These are phyloP conservation scores for Pollimyrus isidori DNA, from an alignment of 2,113 vertebrate genomes.

Conservation along the genomic window DNA sequence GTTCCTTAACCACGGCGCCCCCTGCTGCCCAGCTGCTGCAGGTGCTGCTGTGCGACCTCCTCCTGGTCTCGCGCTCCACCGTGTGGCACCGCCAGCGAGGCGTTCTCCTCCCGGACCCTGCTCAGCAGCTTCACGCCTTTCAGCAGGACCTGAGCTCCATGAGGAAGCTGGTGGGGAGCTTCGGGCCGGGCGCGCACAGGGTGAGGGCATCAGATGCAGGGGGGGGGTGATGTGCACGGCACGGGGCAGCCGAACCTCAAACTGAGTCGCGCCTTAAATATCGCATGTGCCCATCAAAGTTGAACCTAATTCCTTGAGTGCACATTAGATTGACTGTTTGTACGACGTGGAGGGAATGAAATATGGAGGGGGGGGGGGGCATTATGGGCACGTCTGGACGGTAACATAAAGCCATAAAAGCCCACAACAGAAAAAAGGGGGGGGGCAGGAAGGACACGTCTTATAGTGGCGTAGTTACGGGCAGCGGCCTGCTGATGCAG, in stretches of 20 bases:
- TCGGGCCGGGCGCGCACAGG: constrained; percentile 80
- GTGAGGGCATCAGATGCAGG: constrained; percentile 54
- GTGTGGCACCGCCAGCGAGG: constrained; percentile 83
- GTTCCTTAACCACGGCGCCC: neutral
- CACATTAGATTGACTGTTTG: neutral
- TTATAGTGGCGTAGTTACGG: neutral
- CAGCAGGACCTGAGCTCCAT: constrained; percentile 89
- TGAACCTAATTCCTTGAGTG: neutral
- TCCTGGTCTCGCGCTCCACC: constrained; percentile 81
- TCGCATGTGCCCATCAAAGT: neutral
- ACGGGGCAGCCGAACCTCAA: neutral
- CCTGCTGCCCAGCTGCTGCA: constrained; percentile 68
- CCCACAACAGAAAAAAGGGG: neutral
- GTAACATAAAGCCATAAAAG: constrained; percentile 1
- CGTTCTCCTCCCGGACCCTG: constrained; percentile 64
- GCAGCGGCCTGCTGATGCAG: neutral
- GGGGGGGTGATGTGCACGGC: neutral
- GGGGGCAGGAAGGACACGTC: neutral
- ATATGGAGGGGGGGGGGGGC: neutral
- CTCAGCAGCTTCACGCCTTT: constrained; percentile 82
- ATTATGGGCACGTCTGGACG: neutral
- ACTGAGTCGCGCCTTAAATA: neutral
- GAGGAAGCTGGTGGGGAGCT: constrained; percentile 79
- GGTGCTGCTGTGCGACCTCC: constrained; percentile 81
- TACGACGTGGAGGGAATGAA: neutral